phyloP scores from a whole-genome alignment of 2,113 vertebrate species.

The Copsychus sechellarum region DNA sequence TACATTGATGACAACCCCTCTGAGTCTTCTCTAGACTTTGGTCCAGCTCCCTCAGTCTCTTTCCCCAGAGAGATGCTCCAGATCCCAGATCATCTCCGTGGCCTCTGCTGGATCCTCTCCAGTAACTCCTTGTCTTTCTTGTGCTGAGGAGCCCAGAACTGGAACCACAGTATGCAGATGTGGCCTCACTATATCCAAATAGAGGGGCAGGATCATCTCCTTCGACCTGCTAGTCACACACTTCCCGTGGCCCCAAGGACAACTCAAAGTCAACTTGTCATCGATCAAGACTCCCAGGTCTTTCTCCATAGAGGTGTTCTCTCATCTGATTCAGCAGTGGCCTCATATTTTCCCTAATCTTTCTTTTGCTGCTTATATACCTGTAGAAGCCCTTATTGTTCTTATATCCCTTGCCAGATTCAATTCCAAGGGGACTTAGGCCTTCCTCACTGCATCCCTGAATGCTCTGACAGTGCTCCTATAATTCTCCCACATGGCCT shows the following conservation, averaged over 20 bases:
- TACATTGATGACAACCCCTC: background rate
- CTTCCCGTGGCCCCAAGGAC: background rate
- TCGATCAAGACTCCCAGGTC: background rate
- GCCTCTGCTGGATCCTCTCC: background rate
- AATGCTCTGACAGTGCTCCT: background rate
- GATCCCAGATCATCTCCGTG: background rate
- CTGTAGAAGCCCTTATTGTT: too few species aligned
- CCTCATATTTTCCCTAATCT: background rate
- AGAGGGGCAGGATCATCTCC: background rate
- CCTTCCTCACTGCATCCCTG: background rate
- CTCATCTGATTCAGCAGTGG: background rate
- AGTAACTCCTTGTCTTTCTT: background rate
- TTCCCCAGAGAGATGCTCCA: background rate
- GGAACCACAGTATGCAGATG: background rate
- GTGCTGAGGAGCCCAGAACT: background rate
- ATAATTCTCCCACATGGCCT: rapidly evolving
- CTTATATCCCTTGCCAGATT: background rate
- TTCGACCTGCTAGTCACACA: background rate
- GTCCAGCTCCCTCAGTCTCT: background rate
- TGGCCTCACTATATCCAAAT: background rate
- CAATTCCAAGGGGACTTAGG: background rate
- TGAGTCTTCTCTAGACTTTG: background rate
- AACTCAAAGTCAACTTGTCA: background rate
- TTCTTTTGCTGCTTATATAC: background rate
- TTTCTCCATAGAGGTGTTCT: background rate